Conservation (phyloP, 2,888 invertebrate species). For the Scelioninae gen. 1 region DNA sequence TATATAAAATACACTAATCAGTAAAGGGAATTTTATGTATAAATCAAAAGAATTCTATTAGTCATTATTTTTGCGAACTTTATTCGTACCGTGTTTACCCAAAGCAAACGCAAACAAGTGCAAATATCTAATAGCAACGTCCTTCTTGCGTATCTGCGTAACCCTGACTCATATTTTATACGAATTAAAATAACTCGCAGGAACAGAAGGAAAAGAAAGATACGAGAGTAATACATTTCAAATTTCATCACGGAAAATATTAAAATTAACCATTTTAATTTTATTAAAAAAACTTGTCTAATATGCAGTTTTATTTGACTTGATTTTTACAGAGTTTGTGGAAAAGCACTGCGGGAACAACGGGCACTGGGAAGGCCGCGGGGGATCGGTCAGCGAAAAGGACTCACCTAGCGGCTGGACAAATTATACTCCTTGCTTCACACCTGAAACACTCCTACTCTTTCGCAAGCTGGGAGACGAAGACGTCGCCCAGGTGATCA, state of each 20-base stretch:
- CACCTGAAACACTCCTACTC: conserved; percentile 88
- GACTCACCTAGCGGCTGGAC: conserved; percentile 89
- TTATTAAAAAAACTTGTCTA: too few relatives aligned
- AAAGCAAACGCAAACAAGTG: not conserved
- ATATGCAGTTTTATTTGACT: too few relatives aligned
- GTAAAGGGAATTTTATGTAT: too few relatives aligned
- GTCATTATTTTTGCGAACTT: too few relatives aligned
- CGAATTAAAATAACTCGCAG: not conserved
- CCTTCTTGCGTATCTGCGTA: not conserved
- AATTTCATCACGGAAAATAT: not conserved
- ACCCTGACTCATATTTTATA: conserved; percentile 5
- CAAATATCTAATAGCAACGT: not conserved
- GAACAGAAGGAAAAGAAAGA: too few relatives aligned
- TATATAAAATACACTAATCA: too few relatives aligned
- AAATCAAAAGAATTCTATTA: too few relatives aligned
- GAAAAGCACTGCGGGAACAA: conserved; percentile 88
- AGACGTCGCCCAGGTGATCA: conserved; percentile 84
- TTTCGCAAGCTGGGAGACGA: conserved; percentile 87
- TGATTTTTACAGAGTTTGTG: conserved; percentile 87
- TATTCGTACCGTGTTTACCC: too few relatives aligned
- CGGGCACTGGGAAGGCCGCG: conserved; percentile 89
- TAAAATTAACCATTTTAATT: not conserved
- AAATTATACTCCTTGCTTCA: conserved; percentile 92
- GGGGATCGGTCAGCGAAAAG: too few relatives aligned
- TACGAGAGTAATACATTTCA: too few relatives aligned